A percentile compares a stretch with the other conserved stretches of the same genome.
Conservation (phyloP, 2,797 vertebrate species). For the Gymnocypris eckloni region DNA sequence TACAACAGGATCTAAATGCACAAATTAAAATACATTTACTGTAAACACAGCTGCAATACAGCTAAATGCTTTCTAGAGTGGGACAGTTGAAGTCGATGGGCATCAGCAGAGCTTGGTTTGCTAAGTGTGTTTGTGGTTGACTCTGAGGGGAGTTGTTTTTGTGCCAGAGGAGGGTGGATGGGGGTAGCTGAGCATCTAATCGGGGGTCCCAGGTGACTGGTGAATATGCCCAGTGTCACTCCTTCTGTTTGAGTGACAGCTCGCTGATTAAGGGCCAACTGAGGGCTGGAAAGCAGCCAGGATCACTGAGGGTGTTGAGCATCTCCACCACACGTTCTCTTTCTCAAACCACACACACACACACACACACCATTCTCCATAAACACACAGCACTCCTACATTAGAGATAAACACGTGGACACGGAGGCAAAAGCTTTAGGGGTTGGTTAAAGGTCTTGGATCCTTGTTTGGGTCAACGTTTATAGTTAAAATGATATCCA, state of each 20-base stretch:
- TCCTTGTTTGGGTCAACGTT: not conserved
- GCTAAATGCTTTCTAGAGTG: conserved; percentile 1
- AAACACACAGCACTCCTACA: not conserved
- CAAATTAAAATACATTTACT: conserved; percentile 29
- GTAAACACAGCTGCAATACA: conserved; percentile 20
- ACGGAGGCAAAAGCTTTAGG: not conserved
- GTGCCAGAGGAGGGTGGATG: conserved; percentile 60
- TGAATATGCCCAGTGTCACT: conserved; percentile 81
- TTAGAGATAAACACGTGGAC: conserved; percentile 38
- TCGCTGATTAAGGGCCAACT: conserved; percentile 86
- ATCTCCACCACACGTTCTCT: conserved; percentile 32
- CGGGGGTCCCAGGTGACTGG: conserved; percentile 84
- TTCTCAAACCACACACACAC: conserved; percentile 41
- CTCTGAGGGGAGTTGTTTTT: conserved; percentile 34
- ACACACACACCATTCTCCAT: conserved; percentile 29
- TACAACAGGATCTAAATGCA: conserved; percentile 67
- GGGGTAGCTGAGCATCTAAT: conserved; percentile 83
- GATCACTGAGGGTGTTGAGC: conserved; percentile 74
- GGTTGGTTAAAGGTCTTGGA: not conserved
- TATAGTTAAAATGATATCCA: not conserved
- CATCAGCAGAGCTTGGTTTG: not conserved
- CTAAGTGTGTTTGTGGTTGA: conserved; percentile 13
- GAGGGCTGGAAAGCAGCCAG: conserved; percentile 88
- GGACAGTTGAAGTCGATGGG: not conserved
- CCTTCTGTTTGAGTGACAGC: conserved; percentile 86